These are phyloP conservation scores for Hydrolagus affinis DNA, from an alignment of 2,113 vertebrate genomes.

Conservation along the genomic window DNA sequence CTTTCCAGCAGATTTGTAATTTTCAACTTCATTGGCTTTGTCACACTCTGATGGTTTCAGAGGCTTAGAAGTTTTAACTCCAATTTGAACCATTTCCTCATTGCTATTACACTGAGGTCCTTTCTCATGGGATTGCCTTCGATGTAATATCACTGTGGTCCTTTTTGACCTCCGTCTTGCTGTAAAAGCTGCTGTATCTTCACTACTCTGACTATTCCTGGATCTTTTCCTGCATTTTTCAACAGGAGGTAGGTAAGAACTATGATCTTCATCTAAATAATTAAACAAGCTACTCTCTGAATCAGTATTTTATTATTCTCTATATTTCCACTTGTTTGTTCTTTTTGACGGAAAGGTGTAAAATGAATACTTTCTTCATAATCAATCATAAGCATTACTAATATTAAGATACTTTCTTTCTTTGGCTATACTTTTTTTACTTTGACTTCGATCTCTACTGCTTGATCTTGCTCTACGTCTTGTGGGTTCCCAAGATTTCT, in stretches of 20 bases:
- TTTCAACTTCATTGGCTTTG: neutral
- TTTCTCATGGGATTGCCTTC: constrained; percentile 35
- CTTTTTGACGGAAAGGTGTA: constrained; percentile 63
- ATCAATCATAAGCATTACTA: constrained; percentile 64
- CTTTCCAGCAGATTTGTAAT: neutral
- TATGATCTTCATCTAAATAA: constrained; percentile 57
- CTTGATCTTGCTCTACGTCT: constrained; percentile 43
- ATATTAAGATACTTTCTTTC: constrained; percentile 44
- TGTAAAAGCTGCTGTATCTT: constrained; percentile 34
- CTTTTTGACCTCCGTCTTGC: constrained; percentile 51
- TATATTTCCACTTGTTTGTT: constrained; percentile 13
- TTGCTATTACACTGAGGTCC: constrained; percentile 34
- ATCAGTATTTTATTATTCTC: neutral
- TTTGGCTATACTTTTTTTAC: constrained; percentile 34
- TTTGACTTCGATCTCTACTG: constrained; percentile 38
- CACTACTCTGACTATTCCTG: constrained; percentile 35
- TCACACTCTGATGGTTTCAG: neutral
- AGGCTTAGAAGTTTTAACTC: neutral
- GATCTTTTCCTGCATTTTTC: constrained; percentile 35
- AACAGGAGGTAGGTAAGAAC: constrained; percentile 55
- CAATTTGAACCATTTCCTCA: constrained; percentile 3
- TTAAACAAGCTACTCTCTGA: constrained; percentile 43
- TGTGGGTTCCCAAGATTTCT: constrained; percentile 45
- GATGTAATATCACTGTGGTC: constrained; percentile 39
- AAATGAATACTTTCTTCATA: constrained; percentile 62